phyloP scores from a whole-genome alignment of 2,113 vertebrate genomes.

The Urocolius indicus region DNA sequence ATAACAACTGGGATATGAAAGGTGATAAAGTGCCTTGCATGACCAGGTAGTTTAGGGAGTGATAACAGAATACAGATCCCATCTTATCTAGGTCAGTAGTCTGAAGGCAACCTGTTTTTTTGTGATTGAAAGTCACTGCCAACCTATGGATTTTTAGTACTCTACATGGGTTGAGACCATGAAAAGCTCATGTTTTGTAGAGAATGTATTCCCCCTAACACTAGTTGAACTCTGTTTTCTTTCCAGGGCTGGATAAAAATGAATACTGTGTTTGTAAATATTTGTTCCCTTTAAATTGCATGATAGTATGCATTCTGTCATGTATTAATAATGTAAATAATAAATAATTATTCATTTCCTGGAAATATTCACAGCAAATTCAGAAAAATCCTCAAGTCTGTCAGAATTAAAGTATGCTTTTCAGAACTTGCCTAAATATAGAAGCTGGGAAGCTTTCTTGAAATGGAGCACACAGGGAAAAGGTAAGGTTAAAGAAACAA shows the following conservation, averaged over 20 bases:
- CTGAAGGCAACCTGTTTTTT: neutral
- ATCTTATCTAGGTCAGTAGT: slow-evolving; percentile 1
- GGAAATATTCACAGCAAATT: neutral
- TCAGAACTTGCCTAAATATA: neutral
- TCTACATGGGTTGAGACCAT: neutral
- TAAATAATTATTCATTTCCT: neutral
- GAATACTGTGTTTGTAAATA: neutral
- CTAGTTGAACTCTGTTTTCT: neutral
- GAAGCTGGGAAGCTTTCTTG: neutral
- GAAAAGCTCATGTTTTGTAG: neutral
- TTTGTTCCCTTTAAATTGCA: neutral
- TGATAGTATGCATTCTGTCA: neutral
- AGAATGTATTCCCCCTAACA: neutral
- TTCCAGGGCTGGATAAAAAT: neutral
- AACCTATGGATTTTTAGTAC: neutral
- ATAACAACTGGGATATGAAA: neutral
- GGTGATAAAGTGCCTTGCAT: neutral
- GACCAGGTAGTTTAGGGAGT: neutral
- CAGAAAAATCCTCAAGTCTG: neutral
- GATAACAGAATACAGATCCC: neutral
- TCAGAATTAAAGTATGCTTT: neutral
- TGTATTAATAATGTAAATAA: neutral
- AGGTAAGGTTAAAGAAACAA: neutral
- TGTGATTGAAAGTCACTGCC: neutral
- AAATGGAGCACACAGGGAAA: neutral